phyloP scores from a whole-genome alignment of 2,797 vertebrate genomes.

The Zalophus californianus region DNA sequence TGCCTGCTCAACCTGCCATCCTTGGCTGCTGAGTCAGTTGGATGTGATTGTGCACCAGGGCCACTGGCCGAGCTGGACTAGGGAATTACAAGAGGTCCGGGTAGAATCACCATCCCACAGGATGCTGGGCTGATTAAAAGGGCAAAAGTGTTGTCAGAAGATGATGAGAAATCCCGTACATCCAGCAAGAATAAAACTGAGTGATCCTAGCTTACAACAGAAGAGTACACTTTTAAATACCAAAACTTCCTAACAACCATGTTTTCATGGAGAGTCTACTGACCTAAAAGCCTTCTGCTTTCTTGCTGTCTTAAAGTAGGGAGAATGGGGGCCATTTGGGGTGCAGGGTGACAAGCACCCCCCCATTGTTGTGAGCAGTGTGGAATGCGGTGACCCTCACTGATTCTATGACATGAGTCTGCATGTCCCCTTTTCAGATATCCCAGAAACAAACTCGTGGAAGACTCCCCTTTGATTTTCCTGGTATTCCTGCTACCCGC shows the following conservation, averaged over 20 bases:
- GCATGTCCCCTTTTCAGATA: too few relatives aligned
- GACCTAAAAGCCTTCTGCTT: neutral
- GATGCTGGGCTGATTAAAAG: accelerated
- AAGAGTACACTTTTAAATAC: neutral
- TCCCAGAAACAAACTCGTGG: neutral
- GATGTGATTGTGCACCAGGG: too few relatives aligned
- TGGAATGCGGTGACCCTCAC: accelerated
- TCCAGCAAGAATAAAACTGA: neutral
- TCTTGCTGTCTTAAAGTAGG: accelerated
- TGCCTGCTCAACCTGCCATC: too few relatives aligned
- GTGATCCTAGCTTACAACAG: too few relatives aligned
- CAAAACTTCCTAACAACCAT: neutral
- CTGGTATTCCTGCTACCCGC: accelerated
- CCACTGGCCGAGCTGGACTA: accelerated
- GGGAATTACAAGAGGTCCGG: neutral
- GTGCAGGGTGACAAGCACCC: neutral
- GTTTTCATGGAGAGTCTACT: neutral
- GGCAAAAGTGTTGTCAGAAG: neutral
- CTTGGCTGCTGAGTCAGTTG: too few relatives aligned
- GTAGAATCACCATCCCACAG: neutral
- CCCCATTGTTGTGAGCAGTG: accelerated
- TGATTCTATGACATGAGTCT: neutral
- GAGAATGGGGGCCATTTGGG: neutral
- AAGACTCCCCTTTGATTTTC: neutral
- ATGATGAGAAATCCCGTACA: neutral